Evolutionary conservation across 2,113 vertebrate species (phyloP), one percentile per base, ranked within the genome.

Genomic region (Hydrochoerus hydrochaeris): DNA sequence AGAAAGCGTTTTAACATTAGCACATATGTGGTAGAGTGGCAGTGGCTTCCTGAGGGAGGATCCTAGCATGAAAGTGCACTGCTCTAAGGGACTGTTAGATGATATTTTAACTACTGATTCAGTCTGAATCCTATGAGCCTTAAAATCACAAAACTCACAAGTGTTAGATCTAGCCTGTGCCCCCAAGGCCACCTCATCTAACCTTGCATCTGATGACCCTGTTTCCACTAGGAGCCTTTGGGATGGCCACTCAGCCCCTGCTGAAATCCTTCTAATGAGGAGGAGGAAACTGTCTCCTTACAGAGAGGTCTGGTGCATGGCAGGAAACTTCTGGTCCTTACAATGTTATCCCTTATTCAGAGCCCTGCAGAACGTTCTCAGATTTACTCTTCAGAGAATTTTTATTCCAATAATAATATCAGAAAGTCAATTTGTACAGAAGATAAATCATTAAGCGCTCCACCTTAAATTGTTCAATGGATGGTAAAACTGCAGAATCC

Each of bases 381-480:
- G 89, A 97, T 93, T 98, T 98, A 85, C 97, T 97, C 97, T 97
- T 96, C 92, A 97, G 93, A 97, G 88, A 73, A 96, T 69, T 98
- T 98, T 98, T 95, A 97, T 97, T 97, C 96, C 94, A 88, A 52
- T 0, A 80, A 92, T 80, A 88, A 69, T 92, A 96, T 95, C 85
- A 97, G 98, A 95, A 22, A 98, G 97, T 90, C 97, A 97, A 96
- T 95, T 95, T n/a, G 54, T 83, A 62, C 26, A 54, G 52, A 97
- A 98, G 97, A 96, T 97, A 97, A 98, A 98, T 97, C 85, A 97
- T 95, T 97, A 96, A 98, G 97, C 92, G 96, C 98, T 96, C 85
- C 62, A 93, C 80, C 78, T 96, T 94, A 97, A 97, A 98, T 98
- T 98, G 97, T 97, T 98, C 96, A 97, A 41, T 97, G 95, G 95